Conservation (phyloP, 2,888 invertebrate species). For the Entomobrya proxima region DNA sequence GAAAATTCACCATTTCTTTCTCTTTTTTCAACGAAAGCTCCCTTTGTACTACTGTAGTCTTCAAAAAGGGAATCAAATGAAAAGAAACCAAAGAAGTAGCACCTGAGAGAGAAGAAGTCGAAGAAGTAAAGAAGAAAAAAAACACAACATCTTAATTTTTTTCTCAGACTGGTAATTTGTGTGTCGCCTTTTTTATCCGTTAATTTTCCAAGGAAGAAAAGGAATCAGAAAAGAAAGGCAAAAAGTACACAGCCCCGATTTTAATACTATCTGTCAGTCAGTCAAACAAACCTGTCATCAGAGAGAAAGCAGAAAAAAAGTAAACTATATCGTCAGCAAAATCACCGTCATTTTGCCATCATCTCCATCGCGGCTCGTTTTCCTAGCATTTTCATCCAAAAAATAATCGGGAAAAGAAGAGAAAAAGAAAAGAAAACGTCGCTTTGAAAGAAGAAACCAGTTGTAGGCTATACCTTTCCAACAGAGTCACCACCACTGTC, state of each 20-base stretch:
- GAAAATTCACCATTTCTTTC: too few species aligned
- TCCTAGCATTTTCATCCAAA: background rate
- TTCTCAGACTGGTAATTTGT: too few species aligned
- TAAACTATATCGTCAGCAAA: conserved; percentile 32
- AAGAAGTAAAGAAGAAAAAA: too few species aligned
- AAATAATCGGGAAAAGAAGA: background rate
- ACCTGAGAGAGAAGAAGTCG: too few species aligned
- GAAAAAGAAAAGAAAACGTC: background rate
- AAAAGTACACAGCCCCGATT: conserved; percentile 22
- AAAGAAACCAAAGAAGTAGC: too few species aligned
- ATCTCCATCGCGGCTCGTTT: conserved; percentile 10
- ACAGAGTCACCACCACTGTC: too few species aligned
- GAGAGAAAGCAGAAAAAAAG: background rate
- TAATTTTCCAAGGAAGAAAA: background rate
- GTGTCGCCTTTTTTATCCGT: too few species aligned
- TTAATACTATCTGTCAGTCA: conserved; percentile 35
- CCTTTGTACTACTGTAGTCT: too few species aligned
- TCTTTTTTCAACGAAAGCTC: too few species aligned
- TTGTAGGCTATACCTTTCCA: background rate
- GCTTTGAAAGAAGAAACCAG: background rate
- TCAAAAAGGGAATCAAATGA: too few species aligned
- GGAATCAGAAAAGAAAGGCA: background rate
- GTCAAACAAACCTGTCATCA: conserved; percentile 29
- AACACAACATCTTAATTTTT: too few species aligned
- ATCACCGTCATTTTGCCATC: conserved; percentile 25